Conservation (phyloP, 1,140 invertebrate genomes). For the Achroia grisella region DNA sequence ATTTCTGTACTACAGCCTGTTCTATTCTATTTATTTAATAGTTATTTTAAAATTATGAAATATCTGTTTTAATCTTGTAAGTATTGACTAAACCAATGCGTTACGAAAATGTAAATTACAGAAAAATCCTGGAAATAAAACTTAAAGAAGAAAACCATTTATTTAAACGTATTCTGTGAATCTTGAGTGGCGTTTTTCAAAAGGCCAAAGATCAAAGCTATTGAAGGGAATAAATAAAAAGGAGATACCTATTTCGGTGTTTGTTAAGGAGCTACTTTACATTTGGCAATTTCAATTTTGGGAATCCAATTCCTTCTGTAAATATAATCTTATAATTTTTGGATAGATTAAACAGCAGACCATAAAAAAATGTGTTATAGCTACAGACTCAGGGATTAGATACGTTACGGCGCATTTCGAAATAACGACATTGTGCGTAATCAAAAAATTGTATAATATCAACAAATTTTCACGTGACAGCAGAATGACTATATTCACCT, state of each 20-base stretch:
- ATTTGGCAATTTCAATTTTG: slow-evolving; percentile 26
- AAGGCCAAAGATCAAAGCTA: slow-evolving; percentile 50
- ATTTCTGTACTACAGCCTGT: too few species aligned
- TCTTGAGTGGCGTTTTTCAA: slow-evolving; percentile 46
- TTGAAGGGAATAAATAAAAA: slow-evolving; percentile 48
- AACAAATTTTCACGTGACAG: too few species aligned
- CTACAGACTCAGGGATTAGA: too few species aligned
- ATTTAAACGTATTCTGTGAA: slow-evolving; percentile 41
- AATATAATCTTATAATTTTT: slow-evolving; percentile 14
- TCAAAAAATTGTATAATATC: too few species aligned
- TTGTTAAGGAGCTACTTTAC: slow-evolving; percentile 31
- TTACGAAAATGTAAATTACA: slow-evolving; percentile 21
- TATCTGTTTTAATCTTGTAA: too few species aligned
- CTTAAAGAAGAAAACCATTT: slow-evolving; percentile 33
- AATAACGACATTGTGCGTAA: too few species aligned
- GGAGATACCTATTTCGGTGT: slow-evolving; percentile 34
- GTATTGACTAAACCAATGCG: too few species aligned
- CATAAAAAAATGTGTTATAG: too few species aligned
- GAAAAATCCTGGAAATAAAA: slow-evolving; percentile 9
- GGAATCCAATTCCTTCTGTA: slow-evolving; percentile 14
- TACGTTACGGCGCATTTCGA: too few species aligned
- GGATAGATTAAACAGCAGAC: background rate
- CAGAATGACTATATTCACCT: too few species aligned
- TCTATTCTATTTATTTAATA: too few species aligned
- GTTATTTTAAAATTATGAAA: too few species aligned